phyloP scores from a whole-genome alignment of 2,888 invertebrate species.

The Campoplex nolae region DNA sequence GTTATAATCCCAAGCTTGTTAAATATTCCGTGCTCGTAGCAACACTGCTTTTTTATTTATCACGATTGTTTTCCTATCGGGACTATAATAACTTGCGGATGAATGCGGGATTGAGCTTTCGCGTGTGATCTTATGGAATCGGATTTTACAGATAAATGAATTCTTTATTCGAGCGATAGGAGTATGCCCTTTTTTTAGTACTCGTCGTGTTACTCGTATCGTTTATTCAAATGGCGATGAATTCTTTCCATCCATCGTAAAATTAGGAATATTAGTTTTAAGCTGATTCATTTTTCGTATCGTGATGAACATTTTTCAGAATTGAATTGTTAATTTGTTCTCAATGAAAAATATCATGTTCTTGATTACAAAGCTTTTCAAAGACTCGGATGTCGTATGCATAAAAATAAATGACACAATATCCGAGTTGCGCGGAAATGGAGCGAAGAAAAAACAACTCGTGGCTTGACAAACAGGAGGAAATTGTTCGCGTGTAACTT shows the following conservation, averaged over 20 bases:
- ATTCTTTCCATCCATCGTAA: not conserved
- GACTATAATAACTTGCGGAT: not conserved
- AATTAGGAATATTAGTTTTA: not conserved
- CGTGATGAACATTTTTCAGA: not conserved
- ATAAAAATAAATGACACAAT: not conserved
- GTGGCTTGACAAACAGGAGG: conserved; percentile 36
- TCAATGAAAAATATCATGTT: not conserved
- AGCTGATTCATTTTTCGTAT: not conserved
- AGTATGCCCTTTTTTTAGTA: not conserved
- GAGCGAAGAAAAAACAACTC: conserved; percentile 12
- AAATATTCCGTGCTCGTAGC: conserved; percentile 23
- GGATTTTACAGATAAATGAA: not conserved
- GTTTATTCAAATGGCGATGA: not conserved
- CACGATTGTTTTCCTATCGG: conserved; percentile 22
- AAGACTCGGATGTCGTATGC: not conserved
- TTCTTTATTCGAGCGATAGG: not conserved
- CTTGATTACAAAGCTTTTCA: not conserved
- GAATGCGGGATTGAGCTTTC: not conserved
- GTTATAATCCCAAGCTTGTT: conserved; percentile 38
- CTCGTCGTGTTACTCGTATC: not conserved
- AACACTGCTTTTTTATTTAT: conserved; percentile 17
- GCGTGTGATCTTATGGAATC: not conserved
- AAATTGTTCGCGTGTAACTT: conserved; percentile 46
- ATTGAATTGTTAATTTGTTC: not conserved
- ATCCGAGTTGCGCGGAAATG: conserved; percentile 8